Conservation (phyloP, 2,113 vertebrate genomes). For the Microcebus lehilahytsara region DNA sequence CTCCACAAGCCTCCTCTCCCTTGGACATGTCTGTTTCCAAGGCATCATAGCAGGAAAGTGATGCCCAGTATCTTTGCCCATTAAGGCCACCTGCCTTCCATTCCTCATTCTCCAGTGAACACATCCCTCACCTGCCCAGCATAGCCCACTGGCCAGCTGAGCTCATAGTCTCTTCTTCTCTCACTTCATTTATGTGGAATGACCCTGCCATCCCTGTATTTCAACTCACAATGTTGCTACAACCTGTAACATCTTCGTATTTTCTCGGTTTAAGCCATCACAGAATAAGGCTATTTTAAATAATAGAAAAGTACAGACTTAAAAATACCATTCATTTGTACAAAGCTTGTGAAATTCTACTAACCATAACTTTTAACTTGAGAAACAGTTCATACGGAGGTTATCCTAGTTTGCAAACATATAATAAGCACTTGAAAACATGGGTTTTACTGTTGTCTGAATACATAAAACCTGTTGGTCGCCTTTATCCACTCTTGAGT, state of each 20-base stretch:
- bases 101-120: no score
- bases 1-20: not conserved
- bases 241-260: not conserved
- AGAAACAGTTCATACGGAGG: not conserved
- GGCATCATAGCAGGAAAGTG: no score
- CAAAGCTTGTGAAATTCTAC: not conserved
- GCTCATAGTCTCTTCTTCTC: not conserved
- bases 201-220: not conserved
- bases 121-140: rapidly evolving
- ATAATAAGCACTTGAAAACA: conserved; percentile 39
- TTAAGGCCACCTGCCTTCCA: not conserved
- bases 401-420: conserved; percentile 30
- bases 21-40: not conserved
- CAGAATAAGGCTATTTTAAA: conserved; percentile 12
- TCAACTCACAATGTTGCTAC: not conserved
- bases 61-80: not conserved
- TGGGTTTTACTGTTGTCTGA: conserved; percentile 25
- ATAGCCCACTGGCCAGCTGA: rapidly evolving
- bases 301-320: not conserved
- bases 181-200: not conserved
- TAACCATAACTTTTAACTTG: not conserved
- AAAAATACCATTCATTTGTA: not conserved
- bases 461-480: conserved; percentile 31
- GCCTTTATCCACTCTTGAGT: conserved; percentile 46
- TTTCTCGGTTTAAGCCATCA: not conserved